Evolutionary conservation across 2,888 invertebrate genomes (phyloP), one percentile per base, ranked within the genome.

Genomic region (Drosophila subsilvestris): DNA sequence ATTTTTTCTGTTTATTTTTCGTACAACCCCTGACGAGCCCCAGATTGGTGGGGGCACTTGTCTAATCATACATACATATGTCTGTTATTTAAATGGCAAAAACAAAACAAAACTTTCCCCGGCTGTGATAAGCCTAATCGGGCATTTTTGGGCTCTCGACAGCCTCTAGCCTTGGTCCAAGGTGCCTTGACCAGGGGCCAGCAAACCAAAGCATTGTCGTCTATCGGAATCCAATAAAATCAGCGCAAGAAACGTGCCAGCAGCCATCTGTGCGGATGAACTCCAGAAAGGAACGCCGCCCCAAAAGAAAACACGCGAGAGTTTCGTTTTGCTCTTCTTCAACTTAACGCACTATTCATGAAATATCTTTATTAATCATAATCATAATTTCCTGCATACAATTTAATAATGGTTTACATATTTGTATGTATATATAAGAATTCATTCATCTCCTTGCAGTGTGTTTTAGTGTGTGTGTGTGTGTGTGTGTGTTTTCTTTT

Each of bases 331-430:
- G 76, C 78, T 89, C 74, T 77, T 83, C 62, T 74, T 86, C 67
- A 89, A 88, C 88, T 89, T 88, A 88, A 88, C 88, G 79, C 83
- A 78, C 88, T 88, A 88, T 53, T 60, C 62, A 73, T 81, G 72
- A 78, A 79, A 79, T 82, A 79, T 78, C 53, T 83, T 80, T 88
- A 80, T 88, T 78, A 78, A 86, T 86, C 75, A 74, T 86, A 83
- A 78, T 79, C 75, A 73, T 86, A 83, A 80, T 79, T 84, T 75
- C 85, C 84, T 84, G 77, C 71, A 67, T 83, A 77, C 80, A 74
- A 75, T 61, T 78, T 70, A 84, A 74, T 88, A 86, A 88, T 76
- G 61, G 76, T 84, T 74, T 73, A 27, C 27, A 27, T 25, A 25
- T 25, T 1, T 20, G 20, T 20, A 20, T 20, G 20, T 20, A 27